These are phyloP conservation scores for Allacma fusca DNA, from an alignment of 2,888 invertebrate species.

Conservation along the genomic window DNA sequence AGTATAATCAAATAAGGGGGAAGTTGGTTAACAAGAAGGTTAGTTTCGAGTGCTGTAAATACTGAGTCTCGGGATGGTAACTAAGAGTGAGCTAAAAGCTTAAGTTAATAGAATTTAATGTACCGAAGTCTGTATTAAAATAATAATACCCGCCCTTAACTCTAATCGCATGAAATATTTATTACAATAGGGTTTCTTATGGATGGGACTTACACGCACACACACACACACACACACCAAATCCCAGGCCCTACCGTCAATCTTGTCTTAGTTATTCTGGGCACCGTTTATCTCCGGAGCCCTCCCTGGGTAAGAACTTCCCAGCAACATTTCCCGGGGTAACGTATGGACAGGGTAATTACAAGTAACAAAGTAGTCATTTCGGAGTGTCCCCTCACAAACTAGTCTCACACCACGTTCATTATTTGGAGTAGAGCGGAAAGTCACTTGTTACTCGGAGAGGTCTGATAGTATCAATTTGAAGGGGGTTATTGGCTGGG, in stretches of 20 bases:
- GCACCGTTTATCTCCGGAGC: too few relatives aligned
- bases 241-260: background rate
- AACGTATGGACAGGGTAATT: too few relatives aligned
- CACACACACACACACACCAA: background rate
- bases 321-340: too few relatives aligned
- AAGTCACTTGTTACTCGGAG: too few relatives aligned
- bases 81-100: conserved; percentile 10
- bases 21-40: background rate
- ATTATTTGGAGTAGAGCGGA: too few relatives aligned
- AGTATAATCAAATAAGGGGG: background rate
- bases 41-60: background rate
- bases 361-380: too few relatives aligned
- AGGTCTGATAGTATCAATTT: too few relatives aligned
- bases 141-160: conserved; percentile 7
- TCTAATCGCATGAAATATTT: conserved; percentile 24
- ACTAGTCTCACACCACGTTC: too few relatives aligned
- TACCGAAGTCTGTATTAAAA: conserved; percentile 12
- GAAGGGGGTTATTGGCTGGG: too few relatives aligned
- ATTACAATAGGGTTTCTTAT: background rate
- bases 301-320: too few relatives aligned
- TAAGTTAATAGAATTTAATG: conserved; percentile 25
- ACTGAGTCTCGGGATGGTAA: background rate
- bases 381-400: too few relatives aligned
- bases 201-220: background rate
- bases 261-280: background rate